Evolutionary conservation across 2,797 vertebrate species (phyloP), one percentile per base, ranked within the genome.

Genomic region (Lemur catta): DNA sequence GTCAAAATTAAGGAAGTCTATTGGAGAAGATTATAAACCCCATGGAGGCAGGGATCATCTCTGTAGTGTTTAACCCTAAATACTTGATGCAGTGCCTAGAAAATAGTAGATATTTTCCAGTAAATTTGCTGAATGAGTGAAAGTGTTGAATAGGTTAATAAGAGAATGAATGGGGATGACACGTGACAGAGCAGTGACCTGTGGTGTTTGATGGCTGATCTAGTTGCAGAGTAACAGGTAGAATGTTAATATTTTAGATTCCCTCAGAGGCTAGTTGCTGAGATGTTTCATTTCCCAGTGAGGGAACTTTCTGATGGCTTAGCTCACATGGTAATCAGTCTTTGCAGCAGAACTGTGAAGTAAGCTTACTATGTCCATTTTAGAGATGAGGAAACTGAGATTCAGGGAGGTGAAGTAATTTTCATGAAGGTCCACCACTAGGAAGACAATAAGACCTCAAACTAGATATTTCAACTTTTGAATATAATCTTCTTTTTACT

Each of bases 211-310:
- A 52, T 12, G 11, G 13, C 33, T 87, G 46, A 84, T 17, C 61
- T 59, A 13, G 33, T 78, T 71, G 46, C 26, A 89, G 69, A 76
- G 48, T 50, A 91, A 63, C n/a, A 89, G 63, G 38, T 63, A 7
- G n/a, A 72, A 59, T 91, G 55, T 78, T 74, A 90, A 30, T 84
- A 71, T 82, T 82, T 95, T 38, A 65, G 22, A 72, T 91, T 91
- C 22, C 35, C 8, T 81, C 17, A 79, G 41, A 92, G 38, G 17
- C 50, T 35, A 14, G 26, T 85, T 94, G 91, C 46, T 48, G n/a
- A 88, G 72, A 50, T 63, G 17, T 20, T 74, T 85, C 57, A 24
- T 67, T 97, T 86, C 65, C 33, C 43, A 28, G 10, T n/a, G 28
- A 84, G 17, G 59, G 59, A 50, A 7, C 10, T 41, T 65, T 85